Conservation (phyloP, 2,888 invertebrate genomes). For the Hybos culiciformis region DNA sequence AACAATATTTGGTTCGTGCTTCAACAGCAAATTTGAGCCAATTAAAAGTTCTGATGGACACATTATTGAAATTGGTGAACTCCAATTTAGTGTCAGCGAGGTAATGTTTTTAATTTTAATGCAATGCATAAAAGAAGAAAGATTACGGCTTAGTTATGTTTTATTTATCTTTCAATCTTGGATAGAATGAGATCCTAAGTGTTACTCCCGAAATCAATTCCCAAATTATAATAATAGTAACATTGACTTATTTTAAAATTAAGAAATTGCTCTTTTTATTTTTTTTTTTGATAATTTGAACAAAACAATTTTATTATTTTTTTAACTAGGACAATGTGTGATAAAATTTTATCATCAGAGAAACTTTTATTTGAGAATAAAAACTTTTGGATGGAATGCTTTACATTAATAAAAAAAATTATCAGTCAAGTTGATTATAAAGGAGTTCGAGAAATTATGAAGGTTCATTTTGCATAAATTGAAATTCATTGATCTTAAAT, state of each 20-base stretch:
- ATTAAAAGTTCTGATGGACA: conserved; percentile 57
- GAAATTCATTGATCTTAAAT: conserved; percentile 14
- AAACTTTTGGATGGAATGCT: conserved; percentile 83
- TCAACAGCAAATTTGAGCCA: conserved; percentile 61
- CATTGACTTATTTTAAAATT: too few species aligned
- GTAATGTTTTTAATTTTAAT: too few species aligned
- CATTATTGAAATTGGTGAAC: conserved; percentile 63
- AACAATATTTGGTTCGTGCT: conserved; percentile 59
- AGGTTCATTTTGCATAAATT: conserved; percentile 37
- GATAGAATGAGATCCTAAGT: too few species aligned
- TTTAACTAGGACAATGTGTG: conserved; percentile 77
- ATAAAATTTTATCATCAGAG: conserved; percentile 69
- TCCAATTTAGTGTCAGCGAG: conserved; percentile 59
- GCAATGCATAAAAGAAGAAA: too few species aligned
- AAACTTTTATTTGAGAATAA: conserved; percentile 67
- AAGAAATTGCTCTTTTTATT: too few species aligned
- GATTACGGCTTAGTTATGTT: too few species aligned
- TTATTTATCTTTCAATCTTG: too few species aligned
- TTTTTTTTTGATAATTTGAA: too few species aligned
- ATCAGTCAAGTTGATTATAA: conserved; percentile 92
- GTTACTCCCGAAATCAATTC: too few species aligned
- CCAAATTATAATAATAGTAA: too few species aligned
- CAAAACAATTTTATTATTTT: too few species aligned
- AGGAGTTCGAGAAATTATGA: conserved; percentile 86
- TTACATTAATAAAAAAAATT: conserved; percentile 67